Conservation (phyloP, 2,888 invertebrate genomes). For the Drosophila neotestacea region DNA sequence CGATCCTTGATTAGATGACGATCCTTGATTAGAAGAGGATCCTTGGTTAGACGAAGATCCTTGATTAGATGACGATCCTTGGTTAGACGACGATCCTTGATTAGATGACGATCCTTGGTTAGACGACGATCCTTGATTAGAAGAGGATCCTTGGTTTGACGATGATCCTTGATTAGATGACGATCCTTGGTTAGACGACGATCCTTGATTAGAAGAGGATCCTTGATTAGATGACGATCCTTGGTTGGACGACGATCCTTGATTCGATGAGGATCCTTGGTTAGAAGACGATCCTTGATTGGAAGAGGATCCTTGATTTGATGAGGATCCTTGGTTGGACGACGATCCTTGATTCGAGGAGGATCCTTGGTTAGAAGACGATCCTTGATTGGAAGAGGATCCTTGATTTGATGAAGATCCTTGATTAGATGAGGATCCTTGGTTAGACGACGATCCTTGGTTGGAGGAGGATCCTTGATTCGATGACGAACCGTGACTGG, state of each 20-base stretch:
- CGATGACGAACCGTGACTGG: conserved; percentile 31
- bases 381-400: conserved; percentile 25
- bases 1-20: conserved; percentile 20
- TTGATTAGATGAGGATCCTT: conserved; percentile 18
- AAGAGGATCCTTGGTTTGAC: conserved; percentile 21
- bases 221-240: conserved; percentile 44
- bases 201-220: conserved; percentile 15
- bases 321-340: conserved; percentile 28
- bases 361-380: conserved; percentile 26
- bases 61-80: conserved; percentile 15
- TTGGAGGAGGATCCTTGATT: background rate
- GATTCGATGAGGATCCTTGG: conserved; percentile 23
- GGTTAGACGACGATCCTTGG: background rate
- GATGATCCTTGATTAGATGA: conserved; percentile 24
- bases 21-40: conserved; percentile 17
- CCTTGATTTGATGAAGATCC: conserved; percentile 23
- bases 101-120: conserved; percentile 24
- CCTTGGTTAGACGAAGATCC: conserved; percentile 20
- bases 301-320: conserved; percentile 35
- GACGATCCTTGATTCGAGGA: conserved; percentile 38
- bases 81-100: conserved; percentile 27
- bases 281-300: conserved; percentile 35
- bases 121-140: conserved; percentile 19
- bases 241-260: conserved; percentile 44
- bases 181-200: conserved; percentile 17